Base-by-base conservation (phyloP, 1,140 invertebrate genomes). In the Drosophila tsacasi region DNA sequence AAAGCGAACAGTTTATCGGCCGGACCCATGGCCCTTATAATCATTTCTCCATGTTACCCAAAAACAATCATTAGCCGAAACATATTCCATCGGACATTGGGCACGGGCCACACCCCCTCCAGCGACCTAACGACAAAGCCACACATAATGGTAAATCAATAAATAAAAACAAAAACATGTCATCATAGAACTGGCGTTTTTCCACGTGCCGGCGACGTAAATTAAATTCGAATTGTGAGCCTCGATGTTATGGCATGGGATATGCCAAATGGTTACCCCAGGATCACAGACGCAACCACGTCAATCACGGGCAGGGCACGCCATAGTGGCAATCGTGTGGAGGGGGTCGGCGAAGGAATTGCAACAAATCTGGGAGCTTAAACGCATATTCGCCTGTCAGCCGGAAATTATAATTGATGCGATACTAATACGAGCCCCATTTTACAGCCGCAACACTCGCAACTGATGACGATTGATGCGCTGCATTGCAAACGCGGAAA, bases 401-500 rank as follows among this genome's bases (percentile, higher is more conserved):
- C 72, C 73, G 77, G 65, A 87, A 87, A 89, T 87, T 87, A 87
- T 87, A 87, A 87, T 87, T 87, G 84, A 87, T 87, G 84, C 77
- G 84, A 89, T 87, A 89, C 83, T 87, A 87, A 87, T 87, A 84
- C 84, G 81, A 68, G 67, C 73, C 37, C 54, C 73, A 76, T 61
- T 52, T 61, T 40, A 64, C 49, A 69, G 50, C 47, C 66, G 60
- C 65, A 58, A 44, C 52, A 64, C 65, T 80, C 67, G 52, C 72
- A 57, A 57, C 78, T 87, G 84, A 89, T 89, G 84, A 89, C 81
- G 84, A 84, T 87, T 87, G 84, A 87, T 87, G 84, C 65, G 81
- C 27, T 89, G 84, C 84, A 87, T 78, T 72, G 83, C 46, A 47
- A 47, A 17, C 46, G 46, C 83, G 83, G 76, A 89, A 89, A 83